phyloP scores from a whole-genome alignment of 2,888 invertebrate species.

The Phasia obesa region DNA sequence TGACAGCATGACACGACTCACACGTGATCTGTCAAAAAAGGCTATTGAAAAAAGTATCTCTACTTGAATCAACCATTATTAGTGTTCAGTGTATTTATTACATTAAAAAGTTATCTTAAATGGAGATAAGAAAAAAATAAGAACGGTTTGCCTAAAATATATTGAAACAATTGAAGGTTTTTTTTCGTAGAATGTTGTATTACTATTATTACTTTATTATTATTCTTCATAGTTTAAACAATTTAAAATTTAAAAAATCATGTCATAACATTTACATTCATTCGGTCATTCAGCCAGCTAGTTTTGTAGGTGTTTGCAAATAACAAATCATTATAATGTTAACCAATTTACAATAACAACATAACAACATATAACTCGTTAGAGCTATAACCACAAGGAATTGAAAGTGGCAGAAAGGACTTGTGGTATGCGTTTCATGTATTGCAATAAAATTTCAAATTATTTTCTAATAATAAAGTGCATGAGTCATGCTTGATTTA shows the following conservation, averaged over 20 bases:
- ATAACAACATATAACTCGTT: constrained; percentile 26
- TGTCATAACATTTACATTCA: neutral
- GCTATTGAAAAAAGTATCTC: too few relatives aligned
- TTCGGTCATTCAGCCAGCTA: neutral
- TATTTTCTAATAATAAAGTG: constrained; percentile 45
- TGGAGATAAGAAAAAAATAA: too few relatives aligned
- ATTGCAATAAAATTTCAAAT: constrained; percentile 40
- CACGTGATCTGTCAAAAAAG: too few relatives aligned
- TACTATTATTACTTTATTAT: too few relatives aligned
- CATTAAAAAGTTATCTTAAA: too few relatives aligned
- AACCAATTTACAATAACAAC: constrained; percentile 58
- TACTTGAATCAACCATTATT: too few relatives aligned
- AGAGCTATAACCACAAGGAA: too few relatives aligned
- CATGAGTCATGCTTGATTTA: constrained; percentile 65
- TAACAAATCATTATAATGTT: constrained; percentile 30
- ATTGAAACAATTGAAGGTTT: too few relatives aligned
- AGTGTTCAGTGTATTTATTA: too few relatives aligned
- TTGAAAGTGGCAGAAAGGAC: constrained; percentile 12
- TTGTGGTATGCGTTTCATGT: constrained; percentile 42
- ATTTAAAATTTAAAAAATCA: neutral
- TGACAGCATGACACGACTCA: too few relatives aligned
- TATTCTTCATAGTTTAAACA: neutral
- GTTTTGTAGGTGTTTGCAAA: constrained; percentile 17
- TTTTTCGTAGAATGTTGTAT: too few relatives aligned
- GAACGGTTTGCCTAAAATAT: too few relatives aligned